Evolutionary conservation across 2,888 invertebrate species (phyloP), one percentile per base, ranked within the genome.

Genomic region (Homarus gammarus): DNA sequence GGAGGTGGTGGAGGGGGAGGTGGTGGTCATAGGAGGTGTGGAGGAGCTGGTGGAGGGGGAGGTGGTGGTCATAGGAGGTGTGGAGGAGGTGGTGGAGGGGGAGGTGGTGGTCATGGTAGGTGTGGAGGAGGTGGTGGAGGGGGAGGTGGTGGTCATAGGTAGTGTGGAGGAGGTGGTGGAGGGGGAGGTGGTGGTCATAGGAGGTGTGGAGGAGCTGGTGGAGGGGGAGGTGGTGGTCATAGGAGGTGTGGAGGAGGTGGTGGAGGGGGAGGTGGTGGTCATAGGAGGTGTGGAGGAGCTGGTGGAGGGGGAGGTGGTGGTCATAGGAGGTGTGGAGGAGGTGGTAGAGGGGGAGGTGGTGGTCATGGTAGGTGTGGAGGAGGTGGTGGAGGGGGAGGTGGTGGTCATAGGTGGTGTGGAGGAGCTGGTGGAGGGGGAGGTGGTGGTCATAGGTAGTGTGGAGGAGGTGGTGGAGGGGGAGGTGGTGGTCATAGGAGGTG

Each of bases 211-310:
- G 33, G 72, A 6, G 75, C n/a, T n/a, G n/a, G 73, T 12, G 75
- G 49, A 44, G 49, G 73, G 64, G 31, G 64, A 64, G 27, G n/a
- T n/a, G n/a, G n/a, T n/a, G 36, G 73, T n/a, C n/a, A n/a, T n/a
- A n/a, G n/a, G n/a, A n/a, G n/a, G n/a, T n/a, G n/a, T n/a, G n/a
- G n/a, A n/a, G n/a, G n/a, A 68, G n/a, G 8, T n/a, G 27, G 33
- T n/a, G 68, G 33, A 12, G 27, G 15, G 68, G 68, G 8, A 6
- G 68, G 68, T 15, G 68, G 38, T 5, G 2, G 73, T 40, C 44
- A 12, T 49, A 44, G 49, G 10, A 49, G 49, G 44, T 44, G 44
- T 10, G 44, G 44, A 6, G 6, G 49, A 44, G 44, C 12, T 6
- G 1, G 12, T 31, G 44, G 31, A 0, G 31, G 31, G 38, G 27